These are phyloP conservation scores for Synanthedon andrenaeformis DNA, from an alignment of 2,888 invertebrate species.

Conservation along the genomic window DNA sequence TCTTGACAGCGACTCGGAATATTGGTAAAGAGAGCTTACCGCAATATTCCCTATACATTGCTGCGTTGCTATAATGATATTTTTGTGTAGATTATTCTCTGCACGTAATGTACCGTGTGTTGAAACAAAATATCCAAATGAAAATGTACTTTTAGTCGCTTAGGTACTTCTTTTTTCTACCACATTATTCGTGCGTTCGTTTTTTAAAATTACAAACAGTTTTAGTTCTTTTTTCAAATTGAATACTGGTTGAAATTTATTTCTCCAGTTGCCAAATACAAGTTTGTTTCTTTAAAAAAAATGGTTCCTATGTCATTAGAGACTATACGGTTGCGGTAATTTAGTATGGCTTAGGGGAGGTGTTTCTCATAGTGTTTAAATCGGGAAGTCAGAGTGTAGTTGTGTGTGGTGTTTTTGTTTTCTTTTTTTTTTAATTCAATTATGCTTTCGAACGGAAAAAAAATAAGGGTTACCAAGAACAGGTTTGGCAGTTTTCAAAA, in stretches of 20 bases:
- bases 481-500: too few relatives aligned
- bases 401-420: too few relatives aligned
- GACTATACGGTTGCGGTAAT: background rate
- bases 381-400: too few relatives aligned
- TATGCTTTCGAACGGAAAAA: too few relatives aligned
- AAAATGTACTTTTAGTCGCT: background rate
- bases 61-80: background rate
- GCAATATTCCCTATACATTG: background rate
- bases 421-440: too few relatives aligned
- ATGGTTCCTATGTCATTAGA: background rate
- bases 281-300: background rate
- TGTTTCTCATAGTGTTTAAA: background rate
- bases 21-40: background rate
- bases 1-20: conserved; percentile 23
- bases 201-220: background rate
- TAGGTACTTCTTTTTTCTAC: background rate
- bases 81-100: background rate
- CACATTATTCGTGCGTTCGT: background rate
- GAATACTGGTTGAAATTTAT: too few relatives aligned
- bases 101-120: background rate
- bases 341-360: background rate
- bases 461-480: too few relatives aligned
- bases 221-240: background rate
- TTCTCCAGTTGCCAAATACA: background rate
- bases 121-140: background rate